These are phyloP conservation scores for Phymatocera aterrima DNA, from an alignment of 2,888 invertebrate species.

Conservation along the genomic window DNA sequence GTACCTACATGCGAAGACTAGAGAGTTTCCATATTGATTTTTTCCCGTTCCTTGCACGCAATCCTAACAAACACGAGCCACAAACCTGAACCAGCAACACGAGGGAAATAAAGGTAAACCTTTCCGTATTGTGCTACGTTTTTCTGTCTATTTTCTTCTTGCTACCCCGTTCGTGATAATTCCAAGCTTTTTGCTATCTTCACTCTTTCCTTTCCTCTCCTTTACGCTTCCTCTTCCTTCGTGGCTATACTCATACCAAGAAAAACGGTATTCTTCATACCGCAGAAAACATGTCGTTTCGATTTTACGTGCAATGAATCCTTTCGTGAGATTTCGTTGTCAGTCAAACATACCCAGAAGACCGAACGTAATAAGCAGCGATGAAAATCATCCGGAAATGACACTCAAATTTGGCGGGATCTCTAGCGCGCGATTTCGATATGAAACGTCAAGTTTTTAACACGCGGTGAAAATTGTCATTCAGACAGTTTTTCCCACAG, in stretches of 20 bases:
- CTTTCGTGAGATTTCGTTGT: neutral
- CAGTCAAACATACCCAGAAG: neutral
- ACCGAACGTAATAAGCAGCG: neutral
- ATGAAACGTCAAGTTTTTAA: too few species aligned
- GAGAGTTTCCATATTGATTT: constrained; percentile 39
- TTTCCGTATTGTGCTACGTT: neutral
- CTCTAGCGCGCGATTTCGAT: too few species aligned
- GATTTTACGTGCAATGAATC: neutral
- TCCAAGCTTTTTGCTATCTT: too few species aligned
- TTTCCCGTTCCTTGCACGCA: constrained; percentile 42
- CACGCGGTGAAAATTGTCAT: too few species aligned
- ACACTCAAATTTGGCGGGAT: too few species aligned
- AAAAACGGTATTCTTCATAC: too few species aligned
- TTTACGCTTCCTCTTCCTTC: too few species aligned
- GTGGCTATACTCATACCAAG: too few species aligned
- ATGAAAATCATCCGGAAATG: neutral
- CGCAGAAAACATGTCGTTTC: too few species aligned
- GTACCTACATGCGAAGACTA: constrained; percentile 28
- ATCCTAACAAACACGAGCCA: constrained; percentile 2
- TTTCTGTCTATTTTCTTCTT: too few species aligned
- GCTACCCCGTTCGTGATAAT: neutral
- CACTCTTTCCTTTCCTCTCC: too few species aligned
- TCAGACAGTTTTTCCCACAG: too few species aligned
- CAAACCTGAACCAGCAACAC: constrained; percentile 8
- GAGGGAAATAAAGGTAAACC: constrained; percentile 4